A percentile compares a stretch with the other conserved stretches of the same genome.
phyloP scores from a whole-genome alignment of 2,888 invertebrate genomes.

The Drosophila neonasuta region DNA sequence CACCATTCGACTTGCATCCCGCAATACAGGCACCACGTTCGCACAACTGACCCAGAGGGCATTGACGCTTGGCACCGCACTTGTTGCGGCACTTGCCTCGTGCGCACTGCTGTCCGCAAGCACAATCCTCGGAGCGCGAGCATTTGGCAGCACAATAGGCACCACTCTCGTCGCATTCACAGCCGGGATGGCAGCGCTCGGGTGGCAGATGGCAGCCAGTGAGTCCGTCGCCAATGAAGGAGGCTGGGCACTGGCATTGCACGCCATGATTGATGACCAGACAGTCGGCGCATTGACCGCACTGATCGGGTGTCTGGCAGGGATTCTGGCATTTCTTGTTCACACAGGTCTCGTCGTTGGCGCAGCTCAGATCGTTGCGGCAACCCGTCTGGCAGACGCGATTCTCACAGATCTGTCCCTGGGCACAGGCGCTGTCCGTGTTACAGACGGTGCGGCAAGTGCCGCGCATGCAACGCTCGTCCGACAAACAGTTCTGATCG shows the following conservation, averaged over 20 bases:
- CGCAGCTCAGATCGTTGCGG: slow-evolving; percentile 91
- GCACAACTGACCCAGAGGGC: slow-evolving; percentile 90
- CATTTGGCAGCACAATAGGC: slow-evolving; percentile 89
- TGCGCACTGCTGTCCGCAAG: slow-evolving; percentile 91
- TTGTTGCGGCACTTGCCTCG: slow-evolving; percentile 88
- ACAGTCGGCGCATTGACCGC: slow-evolving; percentile 93
- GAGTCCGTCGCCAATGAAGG: slow-evolving; percentile 91
- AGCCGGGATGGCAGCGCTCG: slow-evolving; percentile 88
- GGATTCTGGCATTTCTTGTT: slow-evolving; percentile 92
- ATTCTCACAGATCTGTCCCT: slow-evolving; percentile 93
- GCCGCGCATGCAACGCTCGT: slow-evolving; percentile 92
- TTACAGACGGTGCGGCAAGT: slow-evolving; percentile 93
- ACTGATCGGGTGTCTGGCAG: slow-evolving; percentile 88
- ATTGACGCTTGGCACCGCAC: slow-evolving; percentile 86
- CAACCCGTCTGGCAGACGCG: slow-evolving; percentile 93
- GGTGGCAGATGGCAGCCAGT: slow-evolving; percentile 89
- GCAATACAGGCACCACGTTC: slow-evolving; percentile 88
- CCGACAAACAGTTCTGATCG: slow-evolving; percentile 90
- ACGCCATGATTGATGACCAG: slow-evolving; percentile 91
- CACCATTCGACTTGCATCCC: slow-evolving; percentile 90
- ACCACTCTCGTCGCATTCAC: slow-evolving; percentile 91
- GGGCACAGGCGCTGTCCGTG: slow-evolving; percentile 90
- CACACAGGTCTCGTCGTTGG: slow-evolving; percentile 89
- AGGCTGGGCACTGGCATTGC: slow-evolving; percentile 92
- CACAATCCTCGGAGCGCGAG: slow-evolving; percentile 86